Base-by-base conservation (phyloP, 2,888 invertebrate species). In the Malacosoma neustria region DNA sequence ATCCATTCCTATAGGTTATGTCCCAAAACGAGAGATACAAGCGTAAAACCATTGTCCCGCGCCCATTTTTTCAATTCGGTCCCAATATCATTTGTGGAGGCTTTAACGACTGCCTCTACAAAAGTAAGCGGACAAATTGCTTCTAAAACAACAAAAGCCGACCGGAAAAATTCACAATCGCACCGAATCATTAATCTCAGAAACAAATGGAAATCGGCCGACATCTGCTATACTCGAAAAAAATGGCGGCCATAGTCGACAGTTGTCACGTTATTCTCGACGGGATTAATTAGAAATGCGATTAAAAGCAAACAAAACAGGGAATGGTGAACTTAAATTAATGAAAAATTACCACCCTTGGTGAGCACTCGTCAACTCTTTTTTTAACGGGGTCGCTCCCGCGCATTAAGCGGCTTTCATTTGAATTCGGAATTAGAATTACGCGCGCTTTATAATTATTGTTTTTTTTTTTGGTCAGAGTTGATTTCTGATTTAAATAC, bases 241-340 rank as follows among this genome's bases (percentile, higher is more conserved):
- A 84, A 84, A 84, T 81, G 76, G 77, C 76, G 64, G 76, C 72
- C 73, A 77, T 80, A 81, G 84, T 75, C 84, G 82, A 80, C 85
- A 85, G 85, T 85, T 85, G 85, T 85, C 85, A 85, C 84, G 85
- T 84, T 85, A 85, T 85, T 84, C 84, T 84, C 84, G 80, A 74
- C 81, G 84, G 85, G 84, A 85, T 85, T 85, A 85, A 85, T 85
- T 85, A 85, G 84, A 85, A 85, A 85, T 84, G 80, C 84, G 85
- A 85, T 85, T 85, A 85, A 85, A 85, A 85, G 81, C 84, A 85
- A 85, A 85, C 85, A 85, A 85, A 84, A 85, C 84, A 84, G 84
- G 81, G 81, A 84, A 82, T 82, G 80, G 84, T 84, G 85, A 85
- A 85, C 85, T 85, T 85, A 85, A 85, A 85, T 85, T 85, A 85